phyloP scores from a whole-genome alignment of 1,140 invertebrate genomes.

The Triops longicaudatus region DNA sequence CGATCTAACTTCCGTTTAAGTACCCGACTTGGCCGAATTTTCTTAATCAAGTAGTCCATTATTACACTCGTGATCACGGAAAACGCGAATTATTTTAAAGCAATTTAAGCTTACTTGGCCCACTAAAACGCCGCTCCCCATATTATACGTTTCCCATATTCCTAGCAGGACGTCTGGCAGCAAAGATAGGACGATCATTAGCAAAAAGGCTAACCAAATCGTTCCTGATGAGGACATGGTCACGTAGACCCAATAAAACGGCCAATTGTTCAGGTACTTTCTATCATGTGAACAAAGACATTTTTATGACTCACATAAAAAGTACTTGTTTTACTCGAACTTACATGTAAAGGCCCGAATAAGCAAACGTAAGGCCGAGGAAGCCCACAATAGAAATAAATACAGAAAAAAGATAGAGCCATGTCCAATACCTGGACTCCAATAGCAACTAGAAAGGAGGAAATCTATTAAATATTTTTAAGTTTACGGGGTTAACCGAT shows the following conservation, averaged over 20 bases:
- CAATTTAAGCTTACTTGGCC: constrained; percentile 17
- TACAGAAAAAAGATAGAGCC: constrained; percentile 48
- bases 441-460: constrained; percentile 49
- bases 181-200: constrained; percentile 48
- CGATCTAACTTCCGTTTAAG: constrained; percentile 17
- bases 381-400: constrained; percentile 52
- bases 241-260: constrained; percentile 51
- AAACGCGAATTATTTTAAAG: not conserved
- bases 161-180: constrained; percentile 48
- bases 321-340: constrained; percentile 34
- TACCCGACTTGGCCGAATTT: not conserved
- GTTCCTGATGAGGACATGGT: constrained; percentile 47
- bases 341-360: constrained; percentile 52
- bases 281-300: not conserved
- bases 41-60: constrained; percentile 13
- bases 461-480: constrained; percentile 17
- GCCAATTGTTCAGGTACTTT: constrained; percentile 30
- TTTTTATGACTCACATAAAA: not conserved
- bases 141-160: constrained; percentile 29
- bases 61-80: not conserved
- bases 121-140: constrained; percentile 22
- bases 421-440: constrained; percentile 54
- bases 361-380: constrained; percentile 47
- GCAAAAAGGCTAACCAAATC: constrained; percentile 52
- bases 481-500: not conserved